Base-by-base conservation (phyloP, 1,140 invertebrate genomes). In the Cataglyphis hispanica region DNA sequence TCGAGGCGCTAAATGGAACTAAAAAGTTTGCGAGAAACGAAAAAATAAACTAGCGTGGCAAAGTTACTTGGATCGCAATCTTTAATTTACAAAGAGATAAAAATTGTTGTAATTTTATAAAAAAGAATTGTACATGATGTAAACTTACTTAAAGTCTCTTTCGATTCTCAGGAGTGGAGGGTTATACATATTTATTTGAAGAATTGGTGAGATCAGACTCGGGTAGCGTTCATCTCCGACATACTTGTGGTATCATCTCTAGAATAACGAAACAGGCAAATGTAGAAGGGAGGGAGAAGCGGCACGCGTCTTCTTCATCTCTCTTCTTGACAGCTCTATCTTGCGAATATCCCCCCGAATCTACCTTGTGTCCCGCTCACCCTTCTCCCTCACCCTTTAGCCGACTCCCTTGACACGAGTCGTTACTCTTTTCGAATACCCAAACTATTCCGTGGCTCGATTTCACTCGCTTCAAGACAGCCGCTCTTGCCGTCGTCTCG, bases 271-370 rank as follows among this genome's bases (percentile, higher is more conserved):
- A 90, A 91, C 70, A 66, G 58, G 67, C 4, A 27, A 13, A 31
- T 19, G 19, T 31, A 31, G 34, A 63, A 31, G 27, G 10, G 83
- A 31, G 43, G 16, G 16, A 19, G 46, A 50, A 50, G 3, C 61
- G 84, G 90, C 90, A 94, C 91, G 92, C 88, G 91, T 91, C 86
- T 88, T 66, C 88, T 92, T 91, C 91, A 94, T 94, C 88, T 89
- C 85, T 93, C 93, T 93, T 93, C 89, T 67, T 90, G 93, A 93
- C 93, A 94, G 91, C 90, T 93, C 93, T 94, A 94, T 94, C 94
- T 93, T 77, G 85, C 85, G 90, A 92, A 91, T 93, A 94, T 94
- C 94, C 92, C 50, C 85, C 77, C 67, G 90, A 90, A 92, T 91
- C 89, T 84, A 89, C 81, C 87, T 92, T 75, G 43, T 88, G 90